Evolutionary conservation across 30 jellyfish, hydroid and myxozoan genomes (phyloP), one percentile per base, ranked within the genome.

Genomic region (Turritopsis dohrnii): DNA sequence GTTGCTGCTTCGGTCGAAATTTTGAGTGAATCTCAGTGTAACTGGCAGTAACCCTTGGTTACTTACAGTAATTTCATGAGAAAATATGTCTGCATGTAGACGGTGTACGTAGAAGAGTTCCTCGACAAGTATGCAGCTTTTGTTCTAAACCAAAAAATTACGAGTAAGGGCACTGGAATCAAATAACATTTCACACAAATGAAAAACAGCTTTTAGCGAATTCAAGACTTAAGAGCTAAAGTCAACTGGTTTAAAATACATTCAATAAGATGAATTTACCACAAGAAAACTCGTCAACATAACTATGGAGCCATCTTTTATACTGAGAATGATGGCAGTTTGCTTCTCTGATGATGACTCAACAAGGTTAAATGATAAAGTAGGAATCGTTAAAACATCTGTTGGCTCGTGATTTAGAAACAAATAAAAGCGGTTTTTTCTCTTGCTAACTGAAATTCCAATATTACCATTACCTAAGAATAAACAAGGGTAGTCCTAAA

Each of bases 31-130:
- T 21, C 19, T 69, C 30, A 69, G 9, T 9, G 77, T 69, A 23
- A 82, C 66, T 16, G 89, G 85, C 1, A 82, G 18, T 53, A 80
- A 89, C 84, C 96, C 95, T 77, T 53, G 65, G 81, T 92, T 92
- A 52, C 76, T 71, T 9, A 92, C 82, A 29, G 79, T 81, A 21
- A 92, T 76, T 31, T 79, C 88, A 76, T 92, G 98, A 52, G 79
- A 31, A 79, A 92, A 79, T 28, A 89, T 83, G 54, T 89, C 86
- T 22, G 84, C 83, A 74, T 88, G 88, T 7, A 84, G 74, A 16
- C 98, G 89, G 81, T 92, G 98, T 21, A 87, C 85, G 71, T 77
- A 92, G 54, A 87, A 80, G 1, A 71, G 75, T 54, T 92, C 96
- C 76, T 92, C 90, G 28, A 88, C 98, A 65, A 88, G 93, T 25